Percentiles rank a stretch among this genome's conserved stretches.
These are phyloP conservation scores for Ailurus styani DNA, from an alignment of 2,113 vertebrate species.

Conservation along the genomic window DNA sequence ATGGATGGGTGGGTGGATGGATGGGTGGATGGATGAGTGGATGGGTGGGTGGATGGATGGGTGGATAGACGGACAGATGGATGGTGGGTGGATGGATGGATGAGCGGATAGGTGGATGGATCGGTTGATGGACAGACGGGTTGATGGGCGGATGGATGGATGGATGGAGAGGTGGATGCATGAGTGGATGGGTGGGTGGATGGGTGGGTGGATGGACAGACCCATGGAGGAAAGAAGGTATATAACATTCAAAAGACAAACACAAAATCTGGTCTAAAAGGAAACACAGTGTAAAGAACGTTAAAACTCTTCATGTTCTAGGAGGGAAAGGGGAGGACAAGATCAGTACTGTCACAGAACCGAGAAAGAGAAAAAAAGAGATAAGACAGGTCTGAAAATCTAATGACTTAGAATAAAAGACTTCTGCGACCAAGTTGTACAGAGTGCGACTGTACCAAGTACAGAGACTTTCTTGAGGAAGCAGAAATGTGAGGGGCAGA, in stretches of 20 bases:
- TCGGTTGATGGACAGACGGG: rapidly evolving
- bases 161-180: background rate
- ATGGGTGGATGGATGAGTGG: background rate
- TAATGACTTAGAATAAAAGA: background rate
- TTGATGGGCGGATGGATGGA: no score
- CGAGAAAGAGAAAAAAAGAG: background rate
- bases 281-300: background rate
- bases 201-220: background rate
- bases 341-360: background rate
- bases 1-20: background rate
- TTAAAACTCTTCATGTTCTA: background rate
- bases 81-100: rapidly evolving
- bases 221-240: no score
- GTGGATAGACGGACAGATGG: background rate
- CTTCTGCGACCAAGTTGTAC: background rate
- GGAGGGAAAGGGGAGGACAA: background rate
- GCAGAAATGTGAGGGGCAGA: background rate
- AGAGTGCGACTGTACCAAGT: background rate
- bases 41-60: no score
- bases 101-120: rapidly evolving
- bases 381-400: background rate
- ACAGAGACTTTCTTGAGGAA: background rate
- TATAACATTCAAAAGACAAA: background rate
- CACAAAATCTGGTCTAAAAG: background rate
- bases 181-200: background rate